A percentile compares a stretch with the other conserved stretches of the same genome.
These are phyloP conservation scores for Buceros bicornis DNA, from an alignment of 2,797 vertebrate genomes.

Conservation along the genomic window DNA sequence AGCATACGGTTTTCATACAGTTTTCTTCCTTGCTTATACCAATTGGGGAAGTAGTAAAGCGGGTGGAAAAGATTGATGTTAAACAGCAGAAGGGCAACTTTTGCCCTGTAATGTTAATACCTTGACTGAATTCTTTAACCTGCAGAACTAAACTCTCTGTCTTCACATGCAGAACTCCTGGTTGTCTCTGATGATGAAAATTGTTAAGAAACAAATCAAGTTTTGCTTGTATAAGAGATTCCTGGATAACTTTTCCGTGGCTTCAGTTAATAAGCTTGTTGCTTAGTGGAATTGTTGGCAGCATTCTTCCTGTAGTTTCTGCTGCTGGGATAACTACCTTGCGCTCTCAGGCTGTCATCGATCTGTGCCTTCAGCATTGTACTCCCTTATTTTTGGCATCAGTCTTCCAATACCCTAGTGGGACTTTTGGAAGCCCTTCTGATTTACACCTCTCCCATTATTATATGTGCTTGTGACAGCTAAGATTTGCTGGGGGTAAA, in stretches of 20 bases:
- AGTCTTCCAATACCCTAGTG: background rate
- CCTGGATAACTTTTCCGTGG: background rate
- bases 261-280: background rate
- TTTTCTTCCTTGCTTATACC: background rate
- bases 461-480: background rate
- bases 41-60: background rate
- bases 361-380: background rate
- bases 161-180: accelerated
- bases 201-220: background rate
- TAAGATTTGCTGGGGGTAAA: background rate
- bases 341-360: background rate
- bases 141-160: background rate
- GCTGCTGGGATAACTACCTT: background rate
- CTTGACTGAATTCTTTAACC: background rate
- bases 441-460: conserved; percentile 14
- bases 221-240: background rate
- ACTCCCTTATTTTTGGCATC: background rate
- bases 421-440: background rate
- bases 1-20: background rate
- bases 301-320: background rate
- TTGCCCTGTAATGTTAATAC: background rate
- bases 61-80: background rate
- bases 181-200: background rate
- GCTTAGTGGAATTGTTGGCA: background rate
- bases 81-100: background rate